Conservation (phyloP, 2,888 invertebrate genomes). For the Doris montereyensis region DNA sequence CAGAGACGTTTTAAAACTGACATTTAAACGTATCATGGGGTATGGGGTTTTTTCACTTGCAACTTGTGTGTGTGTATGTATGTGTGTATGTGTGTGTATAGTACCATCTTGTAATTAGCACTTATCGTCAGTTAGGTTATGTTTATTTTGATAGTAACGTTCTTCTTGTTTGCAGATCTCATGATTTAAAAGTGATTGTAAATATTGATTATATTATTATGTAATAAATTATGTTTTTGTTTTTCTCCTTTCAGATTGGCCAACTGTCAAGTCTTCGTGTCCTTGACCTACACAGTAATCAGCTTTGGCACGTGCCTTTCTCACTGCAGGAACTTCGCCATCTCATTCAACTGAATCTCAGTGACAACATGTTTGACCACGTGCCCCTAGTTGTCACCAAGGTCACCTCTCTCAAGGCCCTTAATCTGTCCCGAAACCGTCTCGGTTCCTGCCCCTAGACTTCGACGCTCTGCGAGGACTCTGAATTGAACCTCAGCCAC, state of each 20-base stretch:
- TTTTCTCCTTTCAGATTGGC: slow-evolving; percentile 15
- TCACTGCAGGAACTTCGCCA: slow-evolving; percentile 59
- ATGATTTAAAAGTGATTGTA: no score
- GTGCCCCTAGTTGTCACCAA: slow-evolving; percentile 61
- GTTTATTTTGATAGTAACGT: no score
- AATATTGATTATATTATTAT: no score
- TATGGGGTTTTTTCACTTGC: no score
- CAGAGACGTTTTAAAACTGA: no score
- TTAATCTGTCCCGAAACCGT: slow-evolving; percentile 60
- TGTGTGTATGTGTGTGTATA: no score
- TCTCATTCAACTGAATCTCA: slow-evolving; percentile 60
- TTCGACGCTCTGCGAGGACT: slow-evolving; percentile 61
- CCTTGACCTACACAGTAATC: slow-evolving; percentile 66
- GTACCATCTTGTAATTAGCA: no score
- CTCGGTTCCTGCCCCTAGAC: slow-evolving; percentile 63
- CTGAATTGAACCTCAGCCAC: slow-evolving; percentile 62
- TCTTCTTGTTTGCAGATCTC: no score
- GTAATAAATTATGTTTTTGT: no score
- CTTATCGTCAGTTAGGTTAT: background rate
- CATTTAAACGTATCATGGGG: no score
- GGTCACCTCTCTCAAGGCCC: slow-evolving; percentile 52
- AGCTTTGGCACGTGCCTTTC: slow-evolving; percentile 67
- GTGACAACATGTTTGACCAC: slow-evolving; percentile 67
- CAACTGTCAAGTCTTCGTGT: slow-evolving; percentile 55
- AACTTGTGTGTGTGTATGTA: no score